Evolutionary conservation across 2,888 invertebrate species (phyloP).

Genomic region (Deilephila elpenor): DNA sequence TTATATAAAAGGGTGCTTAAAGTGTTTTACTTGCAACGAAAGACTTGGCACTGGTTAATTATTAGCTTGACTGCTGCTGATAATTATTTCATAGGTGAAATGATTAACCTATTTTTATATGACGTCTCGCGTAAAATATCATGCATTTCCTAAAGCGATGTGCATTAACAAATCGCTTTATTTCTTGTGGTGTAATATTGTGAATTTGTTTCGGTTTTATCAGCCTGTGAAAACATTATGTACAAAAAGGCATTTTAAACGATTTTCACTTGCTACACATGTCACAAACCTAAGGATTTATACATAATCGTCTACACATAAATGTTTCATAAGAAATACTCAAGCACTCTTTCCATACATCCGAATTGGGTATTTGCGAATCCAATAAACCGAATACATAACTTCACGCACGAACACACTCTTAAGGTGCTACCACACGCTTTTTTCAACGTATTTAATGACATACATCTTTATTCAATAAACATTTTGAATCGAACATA

Average conservation of each 20-base stretch:
- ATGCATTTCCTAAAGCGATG: no score
- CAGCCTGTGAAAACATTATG: no score
- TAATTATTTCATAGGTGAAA: no score
- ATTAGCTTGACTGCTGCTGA: no score
- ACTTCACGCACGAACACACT: not conserved
- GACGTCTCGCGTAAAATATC: no score
- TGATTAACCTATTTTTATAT: no score
- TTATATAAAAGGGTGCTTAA: not conserved
- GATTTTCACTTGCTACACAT: no score
- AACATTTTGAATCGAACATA: not conserved
- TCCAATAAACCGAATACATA: slow-evolving; percentile 19
- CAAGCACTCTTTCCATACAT: not conserved
- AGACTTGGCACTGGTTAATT: not conserved
- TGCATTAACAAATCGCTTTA: no score
- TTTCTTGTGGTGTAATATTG: no score
- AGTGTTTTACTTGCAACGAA: not conserved
- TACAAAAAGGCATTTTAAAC: no score
- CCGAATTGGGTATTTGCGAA: not conserved
- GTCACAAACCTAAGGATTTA: no score
- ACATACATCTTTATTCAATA: not conserved
- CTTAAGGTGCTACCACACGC: not conserved
- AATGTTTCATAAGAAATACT: not conserved
- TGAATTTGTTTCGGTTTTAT: no score
- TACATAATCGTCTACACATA: not conserved
- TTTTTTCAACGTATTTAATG: not conserved